Evolutionary conservation across 1,140 invertebrate species (phyloP), one percentile per base, ranked within the genome.

Genomic region (Venustaconcha ellipsiformis): DNA sequence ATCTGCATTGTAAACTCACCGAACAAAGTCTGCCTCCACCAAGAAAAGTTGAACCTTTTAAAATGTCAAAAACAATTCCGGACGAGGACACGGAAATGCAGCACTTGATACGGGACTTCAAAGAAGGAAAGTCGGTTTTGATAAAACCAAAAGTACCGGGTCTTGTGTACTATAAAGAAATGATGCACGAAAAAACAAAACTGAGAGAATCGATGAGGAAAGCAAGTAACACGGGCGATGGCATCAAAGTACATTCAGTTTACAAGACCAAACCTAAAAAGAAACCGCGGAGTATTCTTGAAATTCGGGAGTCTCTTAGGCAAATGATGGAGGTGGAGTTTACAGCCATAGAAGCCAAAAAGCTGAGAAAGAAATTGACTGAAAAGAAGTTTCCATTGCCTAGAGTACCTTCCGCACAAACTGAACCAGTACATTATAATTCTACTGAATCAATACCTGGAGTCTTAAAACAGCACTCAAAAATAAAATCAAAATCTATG

Each of bases 161-260:
- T 70, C 76, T 79, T 15, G 78, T 85, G 18, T 87, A 85, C 74
- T 88, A 85, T 65, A 86, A 84, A 37, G 83, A 87, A 20, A 72
- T 87, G 18, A 88, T 87, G 87, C 74, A 82, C 60, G 84, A 88
- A 70, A 86, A 83, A 63, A 83, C 85, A 0, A 78, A 80, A 68
- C 72, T 81, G 14, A 69, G 87, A 18, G 82, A 80, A 48, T 30
- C 57, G 58, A 65, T 70, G 37, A 17, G 75, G 20, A 78, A 70
- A 20, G 66, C 67, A 18, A 57, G 55, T 18, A 57, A 76, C 17
- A 66, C 70, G n/a, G 72, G 79, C 14, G 78, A 72, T 15, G 65
- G 65, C 2, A 69, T 68, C 37, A 77, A 67, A 57, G 1, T 66
- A 59, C 30, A 69, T 17, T 67, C 64, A 20, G 58, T 71, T 4